These are phyloP conservation scores for Drosophila lutescens DNA, from an alignment of 2,888 invertebrate genomes.

Conservation along the genomic window DNA sequence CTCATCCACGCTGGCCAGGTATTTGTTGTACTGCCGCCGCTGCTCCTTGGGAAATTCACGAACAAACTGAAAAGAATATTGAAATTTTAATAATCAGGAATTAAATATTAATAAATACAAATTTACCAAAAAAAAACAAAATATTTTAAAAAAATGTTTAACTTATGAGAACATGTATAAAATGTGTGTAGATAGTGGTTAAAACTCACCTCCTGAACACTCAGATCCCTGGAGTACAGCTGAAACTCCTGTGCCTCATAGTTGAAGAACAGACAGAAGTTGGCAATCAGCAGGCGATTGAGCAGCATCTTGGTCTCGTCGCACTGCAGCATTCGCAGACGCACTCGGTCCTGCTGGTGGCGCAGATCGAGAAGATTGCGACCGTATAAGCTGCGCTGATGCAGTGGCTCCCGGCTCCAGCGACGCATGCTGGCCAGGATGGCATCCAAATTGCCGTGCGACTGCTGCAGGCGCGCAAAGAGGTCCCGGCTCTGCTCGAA, in stretches of 20 bases:
- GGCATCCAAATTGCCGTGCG: slow-evolving; percentile 87
- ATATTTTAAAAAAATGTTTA: no score
- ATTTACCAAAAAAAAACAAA: no score
- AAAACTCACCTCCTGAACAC: slow-evolving; percentile 69
- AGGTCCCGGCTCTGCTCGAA: slow-evolving; percentile 70
- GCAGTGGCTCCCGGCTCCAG: slow-evolving; percentile 91
- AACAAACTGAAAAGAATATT: slow-evolving; percentile 62
- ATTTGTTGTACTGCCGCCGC: slow-evolving; percentile 85
- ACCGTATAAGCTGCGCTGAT: slow-evolving; percentile 87
- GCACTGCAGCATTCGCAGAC: slow-evolving; percentile 74
- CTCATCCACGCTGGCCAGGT: slow-evolving; percentile 84
- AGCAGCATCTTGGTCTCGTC: slow-evolving; percentile 78
- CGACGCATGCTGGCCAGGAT: slow-evolving; percentile 86
- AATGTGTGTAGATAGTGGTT: not conserved
- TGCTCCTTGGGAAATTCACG: slow-evolving; percentile 83
- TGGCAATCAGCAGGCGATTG: slow-evolving; percentile 78
- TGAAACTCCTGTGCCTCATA: slow-evolving; percentile 66
- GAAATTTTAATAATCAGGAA: no score
- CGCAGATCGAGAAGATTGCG: slow-evolving; percentile 79
- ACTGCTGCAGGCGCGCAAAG: slow-evolving; percentile 68
- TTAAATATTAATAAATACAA: no score
- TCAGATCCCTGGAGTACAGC: slow-evolving; percentile 65
- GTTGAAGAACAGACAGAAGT: slow-evolving; percentile 81
- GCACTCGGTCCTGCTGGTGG: slow-evolving; percentile 78
- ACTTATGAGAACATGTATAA: no score